Base-by-base conservation (phyloP, 2,113 vertebrate species). In the Amazona guildingii region DNA sequence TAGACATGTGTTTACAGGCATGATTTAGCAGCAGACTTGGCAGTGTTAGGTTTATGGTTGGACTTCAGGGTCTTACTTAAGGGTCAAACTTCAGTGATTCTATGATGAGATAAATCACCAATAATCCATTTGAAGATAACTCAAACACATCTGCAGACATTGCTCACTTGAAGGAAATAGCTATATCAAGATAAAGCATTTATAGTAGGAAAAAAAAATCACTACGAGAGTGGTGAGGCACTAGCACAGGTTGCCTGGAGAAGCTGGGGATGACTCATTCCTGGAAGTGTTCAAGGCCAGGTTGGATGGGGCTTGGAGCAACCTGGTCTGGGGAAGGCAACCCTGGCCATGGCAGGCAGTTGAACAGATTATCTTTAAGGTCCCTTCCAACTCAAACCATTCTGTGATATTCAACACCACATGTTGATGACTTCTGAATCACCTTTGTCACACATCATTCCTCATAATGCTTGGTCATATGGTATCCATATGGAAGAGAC, bases 11-110 rank as follows among this genome's bases (percentile, higher is more conserved):
- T 49, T 73, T 69, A 25, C 6, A 16, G 37, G 29, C 11, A 25
- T 9, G 10, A 20, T 52, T 63, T 59, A 51, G 7, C 48, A 41
- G 9, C 24, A 5, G 29, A 24, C 33, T 78, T 64, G 43, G 19
- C 25, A 55, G 31, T 20, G 21, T 5, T 46, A 33, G 6, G 31
- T 33, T 68, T 69, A 82, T 0, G 0, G 19, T 17, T 61, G 25
- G 66, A 78, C 39, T 57, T 37, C 37, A 62, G 19, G 19, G 13
- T 51, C n/a, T 94, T 93, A 37, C 37, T 37, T 37, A 37, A 37
- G 37, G 37, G 85, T 88, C 35, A 62, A 83, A n/a, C 11, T 21
- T 27, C n/a, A 83, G 35, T 17, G 5, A 73, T 29, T 68, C n/a
- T 9, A 17, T 33, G 15, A 69, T 33, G 17, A 61, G 43, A 4